phyloP scores from a whole-genome alignment of 2,888 invertebrate genomes.

The Cremastinae sp. region DNA sequence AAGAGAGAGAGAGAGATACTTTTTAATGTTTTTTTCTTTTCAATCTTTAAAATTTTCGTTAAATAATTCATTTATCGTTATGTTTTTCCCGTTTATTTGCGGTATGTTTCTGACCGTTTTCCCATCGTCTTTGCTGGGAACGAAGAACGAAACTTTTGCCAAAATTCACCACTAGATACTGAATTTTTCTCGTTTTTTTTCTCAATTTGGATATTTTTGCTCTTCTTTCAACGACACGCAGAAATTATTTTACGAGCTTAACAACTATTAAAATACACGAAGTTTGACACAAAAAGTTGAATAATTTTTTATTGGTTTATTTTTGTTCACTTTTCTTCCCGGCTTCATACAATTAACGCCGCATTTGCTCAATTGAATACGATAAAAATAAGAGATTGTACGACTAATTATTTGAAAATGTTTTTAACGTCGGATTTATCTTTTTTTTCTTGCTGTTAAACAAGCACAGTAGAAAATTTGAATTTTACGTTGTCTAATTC shows the following conservation, averaged over 20 bases:
- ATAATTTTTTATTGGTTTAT: conserved; percentile 40
- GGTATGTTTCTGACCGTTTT: conserved; percentile 60
- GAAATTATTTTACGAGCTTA: conserved; percentile 51
- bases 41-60: conserved; percentile 47
- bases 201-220: conserved; percentile 29
- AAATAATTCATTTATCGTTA: conserved; percentile 58
- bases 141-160: conserved; percentile 62
- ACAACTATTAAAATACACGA: conserved; percentile 32
- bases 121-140: conserved; percentile 52
- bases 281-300: conserved; percentile 53
- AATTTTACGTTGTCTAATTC: conserved; percentile 12
- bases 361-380: too few relatives aligned
- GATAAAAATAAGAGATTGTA: conserved; percentile 56
- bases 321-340: conserved; percentile 5
- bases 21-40: conserved; percentile 46
- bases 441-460: conserved; percentile 32
- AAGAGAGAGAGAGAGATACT: conserved; percentile 26
- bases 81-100: conserved; percentile 49
- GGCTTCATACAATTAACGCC: too few relatives aligned
- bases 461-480: conserved; percentile 30
- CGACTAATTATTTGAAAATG: conserved; percentile 51
- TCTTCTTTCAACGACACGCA: conserved; percentile 28
- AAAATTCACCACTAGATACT: conserved; percentile 23
- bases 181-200: conserved; percentile 42
- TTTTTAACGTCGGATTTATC: conserved; percentile 35